Base-by-base conservation (phyloP, 2,888 invertebrate genomes). In the Mythimna lalbum region DNA sequence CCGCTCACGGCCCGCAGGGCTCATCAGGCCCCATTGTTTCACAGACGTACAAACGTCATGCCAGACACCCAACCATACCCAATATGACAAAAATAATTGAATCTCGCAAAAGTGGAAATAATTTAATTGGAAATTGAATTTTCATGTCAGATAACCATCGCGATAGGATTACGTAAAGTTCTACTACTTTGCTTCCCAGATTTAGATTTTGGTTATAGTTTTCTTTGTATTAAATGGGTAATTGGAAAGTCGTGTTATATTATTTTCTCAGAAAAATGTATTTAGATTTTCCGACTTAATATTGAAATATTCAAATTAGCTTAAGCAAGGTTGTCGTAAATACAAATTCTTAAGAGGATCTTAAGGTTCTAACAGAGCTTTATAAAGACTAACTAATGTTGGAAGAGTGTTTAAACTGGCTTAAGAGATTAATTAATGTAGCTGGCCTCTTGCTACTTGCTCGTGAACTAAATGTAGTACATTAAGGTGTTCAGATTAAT, bases 51-150 rank as follows among this genome's bases (percentile, higher is more conserved):
- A 75, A 61, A 31, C 65, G 55, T 66, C 56, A 63, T 14, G 31
- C 75, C 75, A 76, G 56, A 65, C 57, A 63, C 61, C 64, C 57
- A 21, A 60, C 53, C 57, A 65, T 49, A 67, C 33, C 68, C 43
- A 64, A 63, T 65, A 73, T 68, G 64, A 63, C 55, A 68, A 79
- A 81, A 68, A 73, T 68, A 63, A 77, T 79, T 77, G 64, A 81
- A 77, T 72, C 81, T 67, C 23, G 50, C 57, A 53, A 64, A 76
- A 80, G 60, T 61, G 72, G 63, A 81, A 74, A 69, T 69, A 63
- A 78, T 68, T 73, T 60, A 77, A 77, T 81, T 67, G 64, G 64
- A 68, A 72, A 81, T 73, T 78, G 59, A 69, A 43, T 79, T 77
- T 73, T 65, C 62, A 53, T 60, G 49, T 65, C 63, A 19, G 64